Evolutionary conservation across 2,888 invertebrate genomes (phyloP), one percentile per base, ranked within the genome.

Genomic region (Idaea biselata): DNA sequence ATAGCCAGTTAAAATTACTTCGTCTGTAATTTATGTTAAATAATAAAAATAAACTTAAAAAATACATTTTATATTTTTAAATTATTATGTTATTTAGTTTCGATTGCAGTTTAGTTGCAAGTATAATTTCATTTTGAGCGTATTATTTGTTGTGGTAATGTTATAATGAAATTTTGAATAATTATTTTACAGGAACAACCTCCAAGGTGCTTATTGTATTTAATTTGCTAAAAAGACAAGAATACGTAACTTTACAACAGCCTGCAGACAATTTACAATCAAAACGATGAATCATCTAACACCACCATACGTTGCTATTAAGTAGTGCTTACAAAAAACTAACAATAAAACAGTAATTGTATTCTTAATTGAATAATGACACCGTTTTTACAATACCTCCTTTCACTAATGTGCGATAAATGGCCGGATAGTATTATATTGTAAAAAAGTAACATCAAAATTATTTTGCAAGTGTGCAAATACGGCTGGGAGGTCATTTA

Each of bases 381-480:
- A 57, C 32, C 33, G 44, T 64, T 66, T 66, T 60, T 44, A 57
- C 61, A 54, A 56, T 55, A 32, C 58, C 60, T 63, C 66, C 66
- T 67, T 67, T 67, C 66, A 67, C 66, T 60, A 11, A 55, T 64
- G 66, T 62, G 59, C 25, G 53, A 16, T 62, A 60, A 64, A 66
- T 64, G 60, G 59, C 25, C 62, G 25, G 60, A 61, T 58, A 63
- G 65, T 63, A 63, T 44, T 44, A 44, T 44, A 44, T 44, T 44
- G 44, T 44, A 44, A 44, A 44, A 32, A 44, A 44, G 44, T 44
- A 44, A 44, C 44, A 44, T 8, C 44, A 44, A 44, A n/a, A 44
- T 44, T 44, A 44, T 44, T 44, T 44, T 44, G 44, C 44, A 58
- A 44, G 32, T 58, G 11, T n/a, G 17, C 58, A 55, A 31, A 1